Conservation (phyloP, 2,888 invertebrate genomes). For the Pediacus dermestoides region DNA sequence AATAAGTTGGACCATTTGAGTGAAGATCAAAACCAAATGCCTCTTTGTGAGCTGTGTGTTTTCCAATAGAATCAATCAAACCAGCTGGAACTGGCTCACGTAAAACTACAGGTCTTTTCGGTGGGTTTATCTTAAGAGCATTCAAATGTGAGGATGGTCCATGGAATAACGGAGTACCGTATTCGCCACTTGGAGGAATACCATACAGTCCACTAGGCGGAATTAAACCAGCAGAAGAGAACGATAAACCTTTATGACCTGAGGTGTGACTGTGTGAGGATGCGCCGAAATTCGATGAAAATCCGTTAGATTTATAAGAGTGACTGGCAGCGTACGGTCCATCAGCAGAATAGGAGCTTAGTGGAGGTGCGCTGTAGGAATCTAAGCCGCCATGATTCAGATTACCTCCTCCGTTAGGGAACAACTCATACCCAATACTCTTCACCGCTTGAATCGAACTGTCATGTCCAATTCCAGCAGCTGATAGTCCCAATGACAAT, state of each 20-base stretch:
- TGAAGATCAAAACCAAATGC: slow-evolving; percentile 16
- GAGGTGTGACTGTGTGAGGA: slow-evolving; percentile 18
- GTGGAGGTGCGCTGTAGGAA: slow-evolving; percentile 42
- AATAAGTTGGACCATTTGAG: slow-evolving; percentile 51
- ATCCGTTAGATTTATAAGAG: slow-evolving; percentile 38
- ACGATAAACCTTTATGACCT: slow-evolving; percentile 26
- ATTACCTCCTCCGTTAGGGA: slow-evolving; percentile 24
- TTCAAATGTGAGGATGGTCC: slow-evolving; percentile 33
- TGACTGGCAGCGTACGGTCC: slow-evolving; percentile 45
- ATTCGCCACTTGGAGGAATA: slow-evolving; percentile 55
- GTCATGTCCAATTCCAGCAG: slow-evolving; percentile 26
- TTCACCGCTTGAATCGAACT: slow-evolving; percentile 44
- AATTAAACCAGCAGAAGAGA: slow-evolving; percentile 49
- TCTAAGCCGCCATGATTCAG: slow-evolving; percentile 21
- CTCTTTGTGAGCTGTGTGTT: slow-evolving; percentile 62
- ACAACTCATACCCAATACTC: slow-evolving; percentile 49
- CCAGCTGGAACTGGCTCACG: slow-evolving; percentile 72
- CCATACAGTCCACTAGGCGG: slow-evolving; percentile 63
- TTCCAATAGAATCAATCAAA: slow-evolving; percentile 63
- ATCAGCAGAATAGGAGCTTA: slow-evolving; percentile 40
- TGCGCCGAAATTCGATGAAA: too few species aligned
- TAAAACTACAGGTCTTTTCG: slow-evolving; percentile 65
- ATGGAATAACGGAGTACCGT: slow-evolving; percentile 46
- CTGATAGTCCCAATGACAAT: slow-evolving; percentile 30
- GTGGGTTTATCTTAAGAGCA: slow-evolving; percentile 49